Conservation (phyloP, 2,797 vertebrate species). For the Cynodonichthys magdalenae region DNA sequence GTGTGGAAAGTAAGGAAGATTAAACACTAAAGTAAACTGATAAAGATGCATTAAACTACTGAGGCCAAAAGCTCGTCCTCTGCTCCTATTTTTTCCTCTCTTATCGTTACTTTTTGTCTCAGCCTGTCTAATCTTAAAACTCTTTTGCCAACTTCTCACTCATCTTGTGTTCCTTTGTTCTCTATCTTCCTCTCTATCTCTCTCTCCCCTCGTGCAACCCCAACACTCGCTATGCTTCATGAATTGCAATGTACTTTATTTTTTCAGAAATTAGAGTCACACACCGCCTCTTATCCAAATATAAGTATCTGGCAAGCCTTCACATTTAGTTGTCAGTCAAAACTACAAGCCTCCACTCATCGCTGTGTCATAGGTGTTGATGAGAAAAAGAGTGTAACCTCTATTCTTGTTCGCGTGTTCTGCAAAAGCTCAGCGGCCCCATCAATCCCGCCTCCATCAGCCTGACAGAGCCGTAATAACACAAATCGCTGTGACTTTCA, state of each 20-base stretch:
- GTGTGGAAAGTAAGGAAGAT: constrained; percentile 19
- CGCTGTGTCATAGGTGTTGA: constrained; percentile 63
- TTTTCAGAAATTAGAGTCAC: constrained; percentile 51
- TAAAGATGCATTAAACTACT: constrained; percentile 14
- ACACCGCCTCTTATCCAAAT: constrained; percentile 63
- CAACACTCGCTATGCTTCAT: constrained; percentile 19
- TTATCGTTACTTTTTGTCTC: constrained; percentile 23
- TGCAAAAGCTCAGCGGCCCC: constrained; percentile 57
- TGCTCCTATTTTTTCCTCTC: not conserved
- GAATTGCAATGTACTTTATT: constrained; percentile 42
- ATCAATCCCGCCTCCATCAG: constrained; percentile 71
- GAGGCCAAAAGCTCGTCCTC: constrained; percentile 10
- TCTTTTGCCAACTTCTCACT: constrained; percentile 23
- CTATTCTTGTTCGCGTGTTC: constrained; percentile 58
- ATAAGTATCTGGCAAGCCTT: constrained; percentile 52
- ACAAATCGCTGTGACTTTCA: constrained; percentile 74
- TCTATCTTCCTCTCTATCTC: constrained; percentile 10
- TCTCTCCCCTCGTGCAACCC: constrained; percentile 19
- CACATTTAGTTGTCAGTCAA: constrained; percentile 68
- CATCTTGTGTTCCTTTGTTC: not conserved
- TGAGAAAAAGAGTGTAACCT: constrained; percentile 70
- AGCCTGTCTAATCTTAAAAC: constrained; percentile 30
- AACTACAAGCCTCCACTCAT: constrained; percentile 63
- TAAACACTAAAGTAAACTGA: constrained; percentile 18
- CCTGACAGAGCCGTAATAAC: constrained; percentile 74